phyloP scores from a whole-genome alignment of 2,797 vertebrate genomes.

The Serranus cabrilla region DNA sequence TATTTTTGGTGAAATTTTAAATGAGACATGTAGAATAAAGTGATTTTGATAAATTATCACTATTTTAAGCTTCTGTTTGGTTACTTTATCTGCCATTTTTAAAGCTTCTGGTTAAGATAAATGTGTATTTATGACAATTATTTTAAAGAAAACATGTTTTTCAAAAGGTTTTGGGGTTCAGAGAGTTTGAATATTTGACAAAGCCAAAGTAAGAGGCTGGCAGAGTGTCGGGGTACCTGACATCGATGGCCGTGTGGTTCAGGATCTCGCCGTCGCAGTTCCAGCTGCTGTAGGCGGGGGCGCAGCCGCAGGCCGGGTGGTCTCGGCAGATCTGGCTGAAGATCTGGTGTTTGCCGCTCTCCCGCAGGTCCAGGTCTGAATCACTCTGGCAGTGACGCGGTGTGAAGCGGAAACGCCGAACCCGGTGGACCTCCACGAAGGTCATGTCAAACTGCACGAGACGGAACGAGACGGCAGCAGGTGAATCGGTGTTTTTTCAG shows the following conservation, averaged over 20 bases:
- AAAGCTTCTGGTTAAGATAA: too few species aligned
- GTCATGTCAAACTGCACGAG: constrained; percentile 91
- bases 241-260: constrained; percentile 89
- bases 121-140: too few species aligned
- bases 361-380: constrained; percentile 78
- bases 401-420: constrained; percentile 91
- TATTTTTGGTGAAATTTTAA: too few species aligned
- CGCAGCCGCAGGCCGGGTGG: constrained; percentile 87
- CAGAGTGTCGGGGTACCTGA: constrained; percentile 83
- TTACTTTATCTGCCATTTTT: too few species aligned
- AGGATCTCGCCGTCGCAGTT: constrained; percentile 98
- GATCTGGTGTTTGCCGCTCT: constrained; percentile 72
- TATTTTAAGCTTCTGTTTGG: too few species aligned
- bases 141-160: too few species aligned
- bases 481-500: neutral
- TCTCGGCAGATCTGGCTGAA: constrained; percentile 90
- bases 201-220: too few species aligned
- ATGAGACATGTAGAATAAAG: too few species aligned
- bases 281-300: constrained; percentile 90
- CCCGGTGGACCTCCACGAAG: constrained; percentile 94
- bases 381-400: constrained; percentile 89
- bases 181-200: too few species aligned
- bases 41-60: too few species aligned
- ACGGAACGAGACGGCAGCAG: neutral
- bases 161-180: too few species aligned